Evolutionary conservation across 1,140 invertebrate species (phyloP).

Genomic region (Agrypnia vestita): DNA sequence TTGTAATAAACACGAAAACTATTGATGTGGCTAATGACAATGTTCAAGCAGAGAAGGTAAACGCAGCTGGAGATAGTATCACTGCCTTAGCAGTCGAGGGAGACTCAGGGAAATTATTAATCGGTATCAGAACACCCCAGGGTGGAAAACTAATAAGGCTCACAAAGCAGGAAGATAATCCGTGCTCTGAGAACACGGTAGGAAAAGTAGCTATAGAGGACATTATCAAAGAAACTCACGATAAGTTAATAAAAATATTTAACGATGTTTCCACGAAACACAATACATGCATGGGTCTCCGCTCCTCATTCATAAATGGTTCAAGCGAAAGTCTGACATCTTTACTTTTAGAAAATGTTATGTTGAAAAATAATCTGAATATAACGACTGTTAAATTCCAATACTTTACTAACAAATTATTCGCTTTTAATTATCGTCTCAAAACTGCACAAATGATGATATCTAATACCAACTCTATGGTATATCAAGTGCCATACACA

Average conservation of each 20-base stretch:
- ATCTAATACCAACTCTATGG: too few species aligned
- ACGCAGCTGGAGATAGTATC: neutral
- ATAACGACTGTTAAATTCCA: neutral
- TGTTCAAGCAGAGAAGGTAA: constrained; percentile 2
- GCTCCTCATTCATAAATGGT: neutral
- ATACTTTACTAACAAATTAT: neutral
- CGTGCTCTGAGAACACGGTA: constrained; percentile 15
- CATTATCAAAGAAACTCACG: constrained; percentile 32
- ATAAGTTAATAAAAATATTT: constrained; percentile 16
- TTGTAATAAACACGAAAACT: neutral
- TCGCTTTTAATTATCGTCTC: neutral
- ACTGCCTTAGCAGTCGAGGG: constrained; percentile 29
- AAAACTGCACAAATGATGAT: too few species aligned
- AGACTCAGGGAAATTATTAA: neutral
- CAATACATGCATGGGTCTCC: too few species aligned
- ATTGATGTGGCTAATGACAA: neutral
- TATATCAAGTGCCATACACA: too few species aligned
- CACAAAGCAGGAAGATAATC: constrained; percentile 5
- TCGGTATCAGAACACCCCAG: constrained; percentile 1
- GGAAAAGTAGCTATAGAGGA: constrained; percentile 8
- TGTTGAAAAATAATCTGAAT: neutral
- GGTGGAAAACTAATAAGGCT: constrained; percentile 34
- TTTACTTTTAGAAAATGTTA: neutral
- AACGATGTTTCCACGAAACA: neutral
- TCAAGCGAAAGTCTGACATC: neutral